Evolutionary conservation across 1,140 invertebrate species (phyloP), one percentile per base, ranked within the genome.

Genomic region (Cyrtorhinus lividipennis): DNA sequence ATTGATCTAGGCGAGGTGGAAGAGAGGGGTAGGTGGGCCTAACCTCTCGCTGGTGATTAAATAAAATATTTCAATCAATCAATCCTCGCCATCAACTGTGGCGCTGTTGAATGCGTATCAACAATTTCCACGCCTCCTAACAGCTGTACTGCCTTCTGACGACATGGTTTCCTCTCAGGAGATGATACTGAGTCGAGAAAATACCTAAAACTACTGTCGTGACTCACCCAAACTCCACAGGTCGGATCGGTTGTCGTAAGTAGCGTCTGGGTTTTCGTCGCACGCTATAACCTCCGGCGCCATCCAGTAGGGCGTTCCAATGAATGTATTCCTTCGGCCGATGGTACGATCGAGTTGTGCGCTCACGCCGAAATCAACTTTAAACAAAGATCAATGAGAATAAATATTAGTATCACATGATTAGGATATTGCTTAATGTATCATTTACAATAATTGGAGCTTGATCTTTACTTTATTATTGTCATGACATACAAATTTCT

Each of bases 251-350:
- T 98, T 98, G 75, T 99, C 97, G 73, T 99, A 99, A 44, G 97
- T 99, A 26, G 96, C 96, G 74, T 99, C 95, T 48, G 95, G 93
- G 79, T 99, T 99, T 77, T 99, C 95, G 79, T 99, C 97, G 77
- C 97, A 99, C 59, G 95, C 96, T 74, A 99, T 99, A n/a, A 99
- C 97, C 80, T 87, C 88, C 27, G 88, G 87, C 20, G 88, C 90
- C 89, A 92, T 95, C 95, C 95, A 98, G 75, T 98, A 99, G 24
- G 95, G 95, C 27, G 95, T 99, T 63, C 97, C 97, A 74, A 99
- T 99, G 73, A 99, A 99, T 59, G 97, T 99, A 74, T 99, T 99
- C 71, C 97, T 80, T 68, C 95, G 80, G 61, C 97, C 96, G 75
- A 99, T 98, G 59, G 97, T 99, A 70, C 95, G 84, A 76, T 99